Base-by-base conservation (phyloP, 2,797 vertebrate species). In the Pseudotriccus pelzelni region DNA sequence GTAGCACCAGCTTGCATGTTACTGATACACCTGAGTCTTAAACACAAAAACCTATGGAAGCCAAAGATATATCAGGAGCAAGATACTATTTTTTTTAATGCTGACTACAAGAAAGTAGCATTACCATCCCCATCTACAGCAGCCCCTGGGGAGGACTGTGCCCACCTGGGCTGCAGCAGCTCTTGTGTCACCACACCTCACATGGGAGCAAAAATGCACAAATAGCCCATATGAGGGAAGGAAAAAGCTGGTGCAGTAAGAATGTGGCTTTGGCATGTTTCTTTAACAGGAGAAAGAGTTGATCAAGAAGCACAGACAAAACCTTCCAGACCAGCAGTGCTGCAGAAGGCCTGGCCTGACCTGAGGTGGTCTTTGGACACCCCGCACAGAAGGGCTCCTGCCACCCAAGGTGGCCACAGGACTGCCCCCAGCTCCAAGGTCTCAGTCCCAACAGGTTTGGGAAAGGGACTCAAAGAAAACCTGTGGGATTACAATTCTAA, bases 181-280 rank as follows among this genome's bases (percentile, higher is more conserved):
- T 81, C 44, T 43, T 0, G 0, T 32, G 21, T 13, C 22, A 1
- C 15, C n/a, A 8, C 6, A 4, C 8, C 46, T 59, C 11, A 2
- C 14, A 3, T 3, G 10, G 37, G 17, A 32, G 28, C 30, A 77
- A 66, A 66, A 60, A 60, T 6, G 37, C 11, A 58, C 11, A 52
- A 55, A n/a, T 7, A 59, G 6, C 37, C 46, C 4, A 6, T 7
- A 9, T 3, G 0, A 5, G 49, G 24, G 25, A 28, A 52, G 30
- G 32, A 37, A 62, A 64, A 70, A 25, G 32, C 22, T 43, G 10
- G 7, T 63, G 32, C 2, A 39, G 8, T 4, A 43, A 68, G 53
- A 63, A n/a, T 0, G 0, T 37, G 24, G 14, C 9, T 58, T 79
- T 55, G 30, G 32, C 24, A 75, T 22, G 7, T 72, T 70, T 37